Evolutionary conservation across 2,113 vertebrate species (phyloP), one percentile per base, ranked within the genome.

Genomic region (Zapornia atra): DNA sequence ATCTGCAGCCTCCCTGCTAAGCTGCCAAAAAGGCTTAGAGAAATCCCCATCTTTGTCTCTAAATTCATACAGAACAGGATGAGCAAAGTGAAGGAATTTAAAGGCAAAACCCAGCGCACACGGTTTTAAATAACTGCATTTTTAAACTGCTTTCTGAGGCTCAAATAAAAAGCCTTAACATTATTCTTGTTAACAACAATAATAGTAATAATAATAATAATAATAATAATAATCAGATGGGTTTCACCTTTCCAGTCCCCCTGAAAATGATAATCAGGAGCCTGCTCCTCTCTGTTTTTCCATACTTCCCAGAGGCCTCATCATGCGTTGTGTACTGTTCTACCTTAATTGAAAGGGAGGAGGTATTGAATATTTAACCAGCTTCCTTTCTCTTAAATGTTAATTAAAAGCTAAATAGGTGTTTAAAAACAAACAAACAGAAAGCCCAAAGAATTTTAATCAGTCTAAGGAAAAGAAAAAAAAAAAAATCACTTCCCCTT

Each of bases 361-460:
- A 94, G 94, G 94, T 96, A 95, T 92, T 97, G 94, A 96, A 96
- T 96, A 96, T 96, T 97, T 97, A 97, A 97, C 84, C 66, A 93
- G 90, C 86, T 96, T 94, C 92, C 90, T 88, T 96, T 96, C 96
- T 86, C 95, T 94, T 96, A 93, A 88, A 92, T 92, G 95, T 96
- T 96, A 97, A 97, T 97, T 96, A 97, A 96, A 96, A 97, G 95
- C 95, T 88, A 97, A 97, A 96, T 97, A 96, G 80, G 92, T 97
- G 95, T 93, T 96, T 96, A 96, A 96, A 94, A 96, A 95, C 94
- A 92, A 94, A 94, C 94, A 96, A 96, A 94, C 80, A 96, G 88
- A 96, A 95, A 95, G 79, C 85, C 84, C 90, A 88, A 97, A 94
- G 90, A 97, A 96, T 96, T 96, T 94, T 96, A 96, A 96, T 96